These are phyloP conservation scores for Platycheirus rosarum DNA, from an alignment of 2,888 invertebrate species.

Conservation along the genomic window DNA sequence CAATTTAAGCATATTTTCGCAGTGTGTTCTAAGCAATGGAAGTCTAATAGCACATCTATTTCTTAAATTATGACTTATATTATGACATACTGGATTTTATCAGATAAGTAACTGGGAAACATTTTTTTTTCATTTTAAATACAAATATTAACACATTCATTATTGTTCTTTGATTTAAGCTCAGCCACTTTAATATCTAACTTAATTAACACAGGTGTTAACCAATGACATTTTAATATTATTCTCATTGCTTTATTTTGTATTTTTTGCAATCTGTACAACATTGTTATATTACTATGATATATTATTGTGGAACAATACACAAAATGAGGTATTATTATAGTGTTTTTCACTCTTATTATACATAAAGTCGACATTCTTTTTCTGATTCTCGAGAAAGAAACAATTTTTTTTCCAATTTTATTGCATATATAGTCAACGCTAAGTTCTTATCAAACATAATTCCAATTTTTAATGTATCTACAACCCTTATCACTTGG, in stretches of 20 bases:
- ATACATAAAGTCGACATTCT: neutral
- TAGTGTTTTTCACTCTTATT: neutral
- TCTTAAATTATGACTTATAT: too few species aligned
- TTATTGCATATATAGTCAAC: slow-evolving; percentile 1
- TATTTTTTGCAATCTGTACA: neutral
- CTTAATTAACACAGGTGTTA: too few species aligned
- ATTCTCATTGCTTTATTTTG: neutral
- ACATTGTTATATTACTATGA: neutral
- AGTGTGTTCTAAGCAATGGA: too few species aligned
- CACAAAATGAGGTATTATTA: slow-evolving; percentile 1
- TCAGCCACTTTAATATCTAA: too few species aligned
- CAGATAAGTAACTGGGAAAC: too few species aligned
- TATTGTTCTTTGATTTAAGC: too few species aligned
- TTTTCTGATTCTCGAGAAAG: neutral
- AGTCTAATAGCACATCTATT: too few species aligned
- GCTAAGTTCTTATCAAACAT: neutral
- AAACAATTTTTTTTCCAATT: neutral
- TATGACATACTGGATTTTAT: too few species aligned
- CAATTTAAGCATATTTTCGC: too few species aligned
- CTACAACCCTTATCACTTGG: neutral
- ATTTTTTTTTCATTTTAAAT: too few species aligned
- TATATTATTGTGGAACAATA: neutral
- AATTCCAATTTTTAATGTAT: neutral
- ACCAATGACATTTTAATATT: neutral
- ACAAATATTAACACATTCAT: too few species aligned